These are phyloP conservation scores for Amblyjoppa fuscipennis DNA, from an alignment of 2,888 invertebrate genomes.

Conservation along the genomic window DNA sequence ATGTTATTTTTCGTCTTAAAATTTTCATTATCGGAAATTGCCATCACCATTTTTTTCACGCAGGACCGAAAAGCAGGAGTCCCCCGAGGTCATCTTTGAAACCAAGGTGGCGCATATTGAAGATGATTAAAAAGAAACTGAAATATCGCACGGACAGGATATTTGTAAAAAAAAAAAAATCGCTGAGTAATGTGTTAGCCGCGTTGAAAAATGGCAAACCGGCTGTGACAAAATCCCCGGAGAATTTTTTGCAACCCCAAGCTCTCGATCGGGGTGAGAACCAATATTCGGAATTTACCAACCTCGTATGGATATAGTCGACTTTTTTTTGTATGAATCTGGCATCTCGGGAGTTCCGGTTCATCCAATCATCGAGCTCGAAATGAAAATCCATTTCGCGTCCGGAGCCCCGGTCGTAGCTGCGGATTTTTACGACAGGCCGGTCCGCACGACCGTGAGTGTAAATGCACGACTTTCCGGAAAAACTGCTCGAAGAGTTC, in stretches of 20 bases:
- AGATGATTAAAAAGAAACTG: neutral
- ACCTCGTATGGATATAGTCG: neutral
- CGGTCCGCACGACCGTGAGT: conserved; percentile 38
- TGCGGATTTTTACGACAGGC: conserved; percentile 42
- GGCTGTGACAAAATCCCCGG: neutral
- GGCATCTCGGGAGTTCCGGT: conserved; percentile 9
- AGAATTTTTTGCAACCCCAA: neutral
- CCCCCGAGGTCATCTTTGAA: too few species aligned
- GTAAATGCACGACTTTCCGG: conserved; percentile 49
- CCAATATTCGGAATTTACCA: neutral
- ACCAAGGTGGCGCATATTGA: neutral
- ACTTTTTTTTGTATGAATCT: neutral
- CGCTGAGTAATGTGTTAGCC: neutral
- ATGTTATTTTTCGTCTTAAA: too few species aligned
- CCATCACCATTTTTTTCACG: too few species aligned
- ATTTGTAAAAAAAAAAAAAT: neutral
- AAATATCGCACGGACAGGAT: neutral
- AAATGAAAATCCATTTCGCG: conserved; percentile 55
- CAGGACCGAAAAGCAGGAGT: too few species aligned
- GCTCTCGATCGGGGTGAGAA: neutral
- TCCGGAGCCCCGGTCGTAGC: conserved; percentile 17
- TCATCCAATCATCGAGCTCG: conserved; percentile 41
- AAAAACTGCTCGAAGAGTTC: conserved; percentile 32
- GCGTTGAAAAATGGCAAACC: neutral
- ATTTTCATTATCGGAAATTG: too few species aligned